Evolutionary conservation across 2,797 vertebrate genomes (phyloP), one percentile per base, ranked within the genome.

Genomic region (Ciconia nigra): DNA sequence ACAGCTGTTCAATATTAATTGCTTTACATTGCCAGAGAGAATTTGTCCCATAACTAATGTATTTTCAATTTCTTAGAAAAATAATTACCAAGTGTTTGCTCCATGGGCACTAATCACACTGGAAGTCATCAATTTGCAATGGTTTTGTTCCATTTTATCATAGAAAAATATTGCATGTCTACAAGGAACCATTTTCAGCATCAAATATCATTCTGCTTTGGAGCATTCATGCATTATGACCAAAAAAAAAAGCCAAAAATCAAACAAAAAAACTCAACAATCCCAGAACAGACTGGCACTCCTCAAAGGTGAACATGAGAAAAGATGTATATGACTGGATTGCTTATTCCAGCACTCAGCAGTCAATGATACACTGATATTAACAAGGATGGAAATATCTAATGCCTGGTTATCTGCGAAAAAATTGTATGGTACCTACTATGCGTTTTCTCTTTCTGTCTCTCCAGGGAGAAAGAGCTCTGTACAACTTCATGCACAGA

Each of bases 31-130:
- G 76, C 54, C 83, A 97, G 57, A 61, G 83, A 74, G 44, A 88
- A 93, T 78, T 66, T 62, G 39, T 70, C 86, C 79, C 52, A 49
- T 65, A 93, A 93, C 82, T 96, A 87, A 83, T 10, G 29, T 66
- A 95, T 82, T 95, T 95, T 62, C 57, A 88, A 72, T 90, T 97
- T 95, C 51, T 67, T 89, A 83, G 87, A 95, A 94, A 93, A 95
- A 95, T 63, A 94, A 76, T 89, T 94, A 85, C 13, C n/a, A 83
- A 93, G 54, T 49, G 18, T 83, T 95, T 92, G 51, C 33, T 93
- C 87, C 80, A 46, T 39, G 33, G 90, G 33, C 74, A 89, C 72
- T 87, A 95, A 92, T 92, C 76, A 90, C 18, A 55, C 44, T n/a
- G 58, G 35, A 71, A 78, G 16, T 70, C 81, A 83, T 39, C 46